Conservation (phyloP, 2,888 invertebrate genomes). For the Chironomus tentans region DNA sequence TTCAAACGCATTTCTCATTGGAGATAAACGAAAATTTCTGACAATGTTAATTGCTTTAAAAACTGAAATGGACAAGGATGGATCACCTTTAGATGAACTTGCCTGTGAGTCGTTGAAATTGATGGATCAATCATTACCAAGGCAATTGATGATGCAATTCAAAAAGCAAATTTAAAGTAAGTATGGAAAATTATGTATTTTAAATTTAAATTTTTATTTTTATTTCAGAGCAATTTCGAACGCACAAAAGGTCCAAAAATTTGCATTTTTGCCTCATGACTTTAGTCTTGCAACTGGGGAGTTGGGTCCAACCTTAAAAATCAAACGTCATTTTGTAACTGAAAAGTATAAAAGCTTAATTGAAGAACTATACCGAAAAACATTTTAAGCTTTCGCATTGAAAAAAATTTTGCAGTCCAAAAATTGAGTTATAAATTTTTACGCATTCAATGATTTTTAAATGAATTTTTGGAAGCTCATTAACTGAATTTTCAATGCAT, state of each 20-base stretch:
- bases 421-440: too few relatives aligned
- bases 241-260: constrained; percentile 83
- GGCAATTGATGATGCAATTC: constrained; percentile 74
- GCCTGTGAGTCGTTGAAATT: constrained; percentile 56
- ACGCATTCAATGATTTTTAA: too few relatives aligned
- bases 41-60: constrained; percentile 76
- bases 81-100: constrained; percentile 62
- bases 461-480: too few relatives aligned
- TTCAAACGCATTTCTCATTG: constrained; percentile 77
- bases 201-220: too few relatives aligned
- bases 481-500: too few relatives aligned
- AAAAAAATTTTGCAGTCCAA: too few relatives aligned
- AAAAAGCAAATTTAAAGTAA: too few relatives aligned
- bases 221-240: constrained; percentile 61
- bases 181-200: too few relatives aligned
- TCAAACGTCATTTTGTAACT: constrained; percentile 73
- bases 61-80: constrained; percentile 65
- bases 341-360: too few relatives aligned
- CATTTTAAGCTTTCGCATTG: too few relatives aligned
- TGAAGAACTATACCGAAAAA: too few relatives aligned
- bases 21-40: constrained; percentile 79
- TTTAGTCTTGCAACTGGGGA: constrained; percentile 82
- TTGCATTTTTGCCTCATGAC: constrained; percentile 73
- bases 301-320: constrained; percentile 80
- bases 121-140: constrained; percentile 57